Evolutionary conservation across 2,888 invertebrate species (phyloP), one percentile per base, ranked within the genome.

Genomic region (Agrotis clavis): DNA sequence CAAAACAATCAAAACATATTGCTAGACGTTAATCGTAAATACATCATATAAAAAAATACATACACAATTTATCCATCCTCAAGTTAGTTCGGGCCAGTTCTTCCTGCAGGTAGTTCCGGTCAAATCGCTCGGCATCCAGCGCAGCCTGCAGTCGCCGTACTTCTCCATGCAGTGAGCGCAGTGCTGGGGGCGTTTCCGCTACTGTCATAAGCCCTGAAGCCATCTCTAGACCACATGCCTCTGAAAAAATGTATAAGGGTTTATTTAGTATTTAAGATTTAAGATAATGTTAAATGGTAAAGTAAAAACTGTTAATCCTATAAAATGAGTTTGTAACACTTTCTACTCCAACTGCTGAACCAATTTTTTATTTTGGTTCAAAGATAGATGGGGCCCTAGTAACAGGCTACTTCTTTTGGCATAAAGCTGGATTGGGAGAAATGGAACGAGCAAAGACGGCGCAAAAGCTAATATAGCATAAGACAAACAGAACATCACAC

Each of bases 51-150:
- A 11, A 30, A 56, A 21, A 53, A 51, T 41, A 88, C 91, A 92
- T 91, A 96, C 97, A 93, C 51, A 97, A 89, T 84, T 96, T 96
- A 70, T 96, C 93, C 77, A 97, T 91, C 84, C 95, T 97, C 51
- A 95, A 92, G 70, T 97, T 95, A 51, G 97, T 96, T 60, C 94
- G 92, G 45, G 93, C 91, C 0, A 97, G 86, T 84, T 97, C 97
- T 47, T 97, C 97, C 71, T 97, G 97, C 21, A 97, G 86, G 84
- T 97, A 97, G 71, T 95, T 96, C 66, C 97, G 97, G 84, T 97
- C 97, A 86, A 97, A 97, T 53, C 96, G 93, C 88, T 97, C 97
- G 0, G 97, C 95, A 80, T 97, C 97, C 9, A 98, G 89, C 30
- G 97, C 97, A 0, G 96, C 96, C 79, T 95, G 96, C 56, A 98